Evolutionary conservation across 2,888 invertebrate species (phyloP).

Genomic region (Spodoptera littoralis): DNA sequence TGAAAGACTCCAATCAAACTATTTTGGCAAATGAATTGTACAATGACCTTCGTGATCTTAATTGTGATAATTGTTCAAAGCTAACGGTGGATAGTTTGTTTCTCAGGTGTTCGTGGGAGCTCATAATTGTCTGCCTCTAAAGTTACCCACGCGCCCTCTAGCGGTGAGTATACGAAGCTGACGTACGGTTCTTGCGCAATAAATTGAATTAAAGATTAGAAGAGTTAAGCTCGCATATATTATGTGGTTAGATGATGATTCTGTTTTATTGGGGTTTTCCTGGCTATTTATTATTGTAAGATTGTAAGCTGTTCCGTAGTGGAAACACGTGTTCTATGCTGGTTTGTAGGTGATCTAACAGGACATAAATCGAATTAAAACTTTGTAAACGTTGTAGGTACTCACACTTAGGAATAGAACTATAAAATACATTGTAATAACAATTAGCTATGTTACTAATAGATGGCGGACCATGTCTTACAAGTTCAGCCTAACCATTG

Average conservation of each 20-base stretch:
- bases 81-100: slow-evolving; percentile 42
- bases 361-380: no score
- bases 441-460: no score
- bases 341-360: no score
- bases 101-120: slow-evolving; percentile 65
- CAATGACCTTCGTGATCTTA: slow-evolving; percentile 49
- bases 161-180: slow-evolving; percentile 23
- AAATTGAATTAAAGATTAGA: slow-evolving; percentile 35
- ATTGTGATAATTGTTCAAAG: slow-evolving; percentile 50
- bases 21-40: slow-evolving; percentile 52
- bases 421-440: no score
- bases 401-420: no score
- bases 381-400: no score
- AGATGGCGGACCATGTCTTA: no score
- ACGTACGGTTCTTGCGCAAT: slow-evolving; percentile 34
- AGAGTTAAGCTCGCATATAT: slow-evolving; percentile 35
- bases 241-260: slow-evolving; percentile 16
- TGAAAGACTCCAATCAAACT: slow-evolving; percentile 15
- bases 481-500: no score
- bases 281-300: slow-evolving; percentile 7
- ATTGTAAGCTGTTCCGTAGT: no score
- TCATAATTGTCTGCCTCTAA: slow-evolving; percentile 60
- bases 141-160: slow-evolving; percentile 54
- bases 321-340: not conserved
- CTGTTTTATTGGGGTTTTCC: slow-evolving; percentile 14